phyloP scores from a whole-genome alignment of 2,113 vertebrate genomes.

The Megaptera novaeangliae region DNA sequence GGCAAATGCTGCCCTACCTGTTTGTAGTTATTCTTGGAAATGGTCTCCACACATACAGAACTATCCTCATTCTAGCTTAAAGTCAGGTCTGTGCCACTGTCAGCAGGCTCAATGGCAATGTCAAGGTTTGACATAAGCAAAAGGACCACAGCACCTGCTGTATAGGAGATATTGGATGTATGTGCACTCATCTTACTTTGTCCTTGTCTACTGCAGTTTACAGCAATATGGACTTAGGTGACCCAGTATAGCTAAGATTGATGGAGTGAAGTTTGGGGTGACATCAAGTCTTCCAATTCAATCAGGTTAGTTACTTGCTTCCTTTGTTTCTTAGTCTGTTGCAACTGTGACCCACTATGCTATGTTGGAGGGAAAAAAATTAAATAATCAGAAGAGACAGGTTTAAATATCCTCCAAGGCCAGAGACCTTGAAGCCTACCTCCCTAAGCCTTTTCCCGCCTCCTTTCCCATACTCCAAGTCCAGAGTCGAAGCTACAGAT shows the following conservation, averaged over 20 bases:
- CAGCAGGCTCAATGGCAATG: background rate
- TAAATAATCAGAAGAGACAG: background rate
- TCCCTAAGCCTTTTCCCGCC: background rate
- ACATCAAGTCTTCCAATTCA: background rate
- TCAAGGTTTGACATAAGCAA: background rate
- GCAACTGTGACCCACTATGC: background rate
- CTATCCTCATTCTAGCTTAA: background rate
- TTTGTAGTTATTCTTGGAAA: background rate
- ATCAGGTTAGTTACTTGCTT: background rate
- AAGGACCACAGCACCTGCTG: background rate
- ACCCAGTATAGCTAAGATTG: background rate
- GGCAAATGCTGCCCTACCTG: background rate
- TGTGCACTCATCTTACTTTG: background rate
- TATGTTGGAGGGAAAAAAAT: background rate
- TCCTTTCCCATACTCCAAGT: background rate
- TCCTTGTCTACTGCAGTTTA: background rate
- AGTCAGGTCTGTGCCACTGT: background rate
- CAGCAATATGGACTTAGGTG: background rate
- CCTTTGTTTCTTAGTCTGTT: background rate
- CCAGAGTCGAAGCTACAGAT: background rate
- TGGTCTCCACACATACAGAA: background rate
- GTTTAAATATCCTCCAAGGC: background rate
- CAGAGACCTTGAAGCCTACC: background rate
- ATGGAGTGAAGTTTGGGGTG: background rate
- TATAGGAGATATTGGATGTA: fast-evolving